These are phyloP conservation scores for Drosophila tanythrix DNA, from an alignment of 2,888 invertebrate species.

Conservation along the genomic window DNA sequence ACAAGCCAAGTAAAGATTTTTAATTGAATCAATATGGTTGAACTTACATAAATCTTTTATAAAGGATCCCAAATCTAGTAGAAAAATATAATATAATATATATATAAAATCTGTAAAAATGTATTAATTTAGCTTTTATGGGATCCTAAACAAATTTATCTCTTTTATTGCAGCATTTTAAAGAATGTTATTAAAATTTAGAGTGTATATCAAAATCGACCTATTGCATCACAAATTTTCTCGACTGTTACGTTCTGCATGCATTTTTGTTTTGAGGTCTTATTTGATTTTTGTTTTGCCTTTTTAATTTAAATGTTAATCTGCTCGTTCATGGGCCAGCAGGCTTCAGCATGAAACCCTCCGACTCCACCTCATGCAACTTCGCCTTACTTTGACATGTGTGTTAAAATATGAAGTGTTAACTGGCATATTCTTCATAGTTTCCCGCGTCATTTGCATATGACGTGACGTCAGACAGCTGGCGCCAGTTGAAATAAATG, in stretches of 20 bases:
- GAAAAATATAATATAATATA: not conserved
- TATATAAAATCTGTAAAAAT: not conserved
- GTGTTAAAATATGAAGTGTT: constrained; percentile 34
- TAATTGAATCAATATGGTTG: not conserved
- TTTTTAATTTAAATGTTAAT: constrained; percentile 77
- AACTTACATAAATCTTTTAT: too few species aligned
- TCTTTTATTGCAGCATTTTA: not conserved
- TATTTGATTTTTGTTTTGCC: constrained; percentile 28
- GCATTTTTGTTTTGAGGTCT: constrained; percentile 28
- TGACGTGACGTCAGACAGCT: constrained; percentile 31
- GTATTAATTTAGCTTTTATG: not conserved
- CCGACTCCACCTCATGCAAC: not conserved
- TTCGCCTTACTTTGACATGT: constrained; percentile 2
- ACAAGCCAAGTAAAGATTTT: fast-evolving
- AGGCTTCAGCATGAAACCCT: not conserved
- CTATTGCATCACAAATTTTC: not conserved
- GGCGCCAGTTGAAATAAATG: constrained; percentile 63
- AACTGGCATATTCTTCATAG: constrained; percentile 68
- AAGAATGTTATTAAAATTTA: not conserved
- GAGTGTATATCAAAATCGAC: constrained; percentile 12
- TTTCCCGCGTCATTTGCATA: constrained; percentile 66
- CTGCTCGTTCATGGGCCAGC: constrained; percentile 44
- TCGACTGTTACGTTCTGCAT: not conserved
- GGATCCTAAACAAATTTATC: not conserved
- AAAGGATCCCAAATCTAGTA: too few species aligned